phyloP scores from a whole-genome alignment of 2,113 vertebrate genomes.

The Psittacus erithacus region DNA sequence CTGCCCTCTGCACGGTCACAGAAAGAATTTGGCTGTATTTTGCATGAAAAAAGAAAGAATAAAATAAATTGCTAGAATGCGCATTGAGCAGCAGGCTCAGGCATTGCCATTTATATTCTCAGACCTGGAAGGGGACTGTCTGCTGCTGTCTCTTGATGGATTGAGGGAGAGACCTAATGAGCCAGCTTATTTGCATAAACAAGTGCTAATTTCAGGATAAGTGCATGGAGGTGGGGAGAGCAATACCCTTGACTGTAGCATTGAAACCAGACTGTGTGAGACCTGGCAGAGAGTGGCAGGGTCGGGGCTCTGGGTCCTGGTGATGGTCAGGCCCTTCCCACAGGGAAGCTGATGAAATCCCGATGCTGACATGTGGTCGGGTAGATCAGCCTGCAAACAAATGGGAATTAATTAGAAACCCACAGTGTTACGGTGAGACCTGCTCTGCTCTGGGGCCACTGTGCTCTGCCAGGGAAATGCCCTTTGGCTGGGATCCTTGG shows the following conservation, averaged over 20 bases:
- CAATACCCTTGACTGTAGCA: neutral
- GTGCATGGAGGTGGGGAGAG: neutral
- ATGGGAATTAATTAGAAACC: neutral
- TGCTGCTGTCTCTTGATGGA: neutral
- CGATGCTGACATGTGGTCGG: neutral
- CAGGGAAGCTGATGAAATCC: neutral
- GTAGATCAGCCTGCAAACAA: neutral
- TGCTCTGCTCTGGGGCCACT: neutral
- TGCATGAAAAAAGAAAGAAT: neutral
- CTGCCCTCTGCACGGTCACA: neutral
- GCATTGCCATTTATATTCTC: neutral
- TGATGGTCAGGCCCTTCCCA: fast-evolving
- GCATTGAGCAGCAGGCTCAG: neutral
- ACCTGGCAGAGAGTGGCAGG: neutral
- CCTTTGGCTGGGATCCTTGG: neutral
- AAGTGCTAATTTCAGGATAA: neutral
- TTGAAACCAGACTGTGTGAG: neutral
- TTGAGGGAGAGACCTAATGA: neutral
- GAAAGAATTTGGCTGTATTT: neutral
- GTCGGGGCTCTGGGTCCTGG: neutral
- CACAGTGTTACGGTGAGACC: neutral
- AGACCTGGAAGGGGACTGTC: neutral
- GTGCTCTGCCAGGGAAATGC: neutral
- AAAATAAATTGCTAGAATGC: fast-evolving
- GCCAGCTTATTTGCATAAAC: neutral